A percentile compares a stretch with the other conserved stretches of the same genome.
Evolutionary conservation across 2,113 vertebrate genomes (phyloP).

Genomic region (Xerus inauris): DNA sequence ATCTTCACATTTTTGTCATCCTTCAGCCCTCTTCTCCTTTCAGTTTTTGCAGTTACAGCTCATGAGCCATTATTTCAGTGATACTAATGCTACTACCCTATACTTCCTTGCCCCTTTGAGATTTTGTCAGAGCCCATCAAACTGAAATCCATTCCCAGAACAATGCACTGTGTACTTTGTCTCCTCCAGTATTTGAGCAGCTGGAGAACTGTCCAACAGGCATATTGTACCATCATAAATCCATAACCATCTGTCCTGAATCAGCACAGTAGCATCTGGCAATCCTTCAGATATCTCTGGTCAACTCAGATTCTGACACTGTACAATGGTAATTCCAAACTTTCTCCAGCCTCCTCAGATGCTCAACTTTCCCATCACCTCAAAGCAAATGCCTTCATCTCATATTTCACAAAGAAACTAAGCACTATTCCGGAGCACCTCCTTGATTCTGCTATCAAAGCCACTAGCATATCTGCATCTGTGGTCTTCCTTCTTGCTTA

Average conservation of each 20-base stretch:
- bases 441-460: neutral
- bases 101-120: neutral
- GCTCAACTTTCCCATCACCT: neutral
- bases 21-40: neutral
- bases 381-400: neutral
- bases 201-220: neutral
- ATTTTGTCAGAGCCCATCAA: neutral
- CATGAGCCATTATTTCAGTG: rapidly evolving
- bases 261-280: neutral
- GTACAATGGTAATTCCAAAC: neutral
- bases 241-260: neutral
- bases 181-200: neutral
- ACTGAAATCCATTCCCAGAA: neutral
- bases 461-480: neutral
- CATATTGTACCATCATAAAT: neutral
- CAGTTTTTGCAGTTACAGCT: neutral
- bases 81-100: neutral
- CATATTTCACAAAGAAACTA: neutral
- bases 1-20: neutral
- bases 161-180: neutral
- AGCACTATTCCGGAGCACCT: neutral
- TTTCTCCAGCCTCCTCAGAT: neutral
- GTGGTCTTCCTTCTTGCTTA: neutral
- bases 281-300: neutral
- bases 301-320: neutral